Base-by-base conservation (phyloP, 2,113 vertebrate species). In the Symphodus melops region DNA sequence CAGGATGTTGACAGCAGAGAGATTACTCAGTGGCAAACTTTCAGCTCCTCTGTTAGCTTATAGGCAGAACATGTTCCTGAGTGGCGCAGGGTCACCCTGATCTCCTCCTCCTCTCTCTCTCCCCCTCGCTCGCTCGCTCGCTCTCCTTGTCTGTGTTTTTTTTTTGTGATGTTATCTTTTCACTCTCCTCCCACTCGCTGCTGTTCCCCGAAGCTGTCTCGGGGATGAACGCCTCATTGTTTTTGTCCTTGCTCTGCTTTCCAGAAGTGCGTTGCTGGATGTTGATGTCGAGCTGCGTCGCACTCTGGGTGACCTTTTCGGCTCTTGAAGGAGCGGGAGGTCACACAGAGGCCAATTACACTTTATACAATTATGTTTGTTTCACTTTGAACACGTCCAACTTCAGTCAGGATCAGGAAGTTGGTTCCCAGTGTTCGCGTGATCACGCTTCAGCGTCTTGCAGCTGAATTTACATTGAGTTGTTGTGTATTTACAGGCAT, bases 181-280 rank as follows among this genome's bases (percentile, higher is more conserved):
- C 91, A 80, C 83, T 92, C 86, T 89, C 91, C 91, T 92, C 91
- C 86, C 88, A 91, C 91, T 88, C 88, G 66, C 83, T 89, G 89
- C 92, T 83, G 86, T 89, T 93, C 88, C 91, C 92, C 75, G 81
- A 93, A 93, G 91, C 90, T 84, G 89, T 91, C 84, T 89, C 65
- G 8, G 85, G 88, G 91, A 92, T 92, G 89, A 94, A 90, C 78
- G 85, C 88, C 88, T 92, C 91, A 91, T 92, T 92, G 88, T 90
- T 91, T 89, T 91, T 83, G 90, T 92, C 91, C 92, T 92, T 90
- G 90, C 63, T 10, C 77, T 56, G 68, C 66, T 88, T 82, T 90
- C 83, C 82, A 81, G 70, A 89, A 81, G 69, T 75, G 54, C 7
- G 13, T 81, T 78, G 71, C 73, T 85, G 83, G 53, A 82, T 72